These are phyloP conservation scores for Nylanderia fulva DNA, from an alignment of 1,140 invertebrate genomes.

Conservation along the genomic window DNA sequence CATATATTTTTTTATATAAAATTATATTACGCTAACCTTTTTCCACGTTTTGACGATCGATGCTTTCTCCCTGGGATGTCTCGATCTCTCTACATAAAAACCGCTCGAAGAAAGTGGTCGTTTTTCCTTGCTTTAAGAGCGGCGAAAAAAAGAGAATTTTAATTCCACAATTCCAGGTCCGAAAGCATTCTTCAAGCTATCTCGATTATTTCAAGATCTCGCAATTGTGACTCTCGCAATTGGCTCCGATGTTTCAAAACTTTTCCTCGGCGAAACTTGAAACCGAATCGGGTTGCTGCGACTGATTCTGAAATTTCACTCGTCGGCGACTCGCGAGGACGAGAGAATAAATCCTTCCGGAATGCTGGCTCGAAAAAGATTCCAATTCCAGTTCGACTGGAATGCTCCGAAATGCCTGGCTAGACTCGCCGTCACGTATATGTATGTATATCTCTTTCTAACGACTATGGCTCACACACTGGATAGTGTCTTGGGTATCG, in stretches of 20 bases:
- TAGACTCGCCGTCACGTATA: not conserved
- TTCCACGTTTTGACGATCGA: constrained; percentile 20
- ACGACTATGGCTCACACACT: constrained; percentile 82
- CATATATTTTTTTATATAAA: not conserved
- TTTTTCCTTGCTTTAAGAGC: not conserved
- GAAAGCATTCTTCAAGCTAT: not conserved
- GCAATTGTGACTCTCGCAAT: too few species aligned
- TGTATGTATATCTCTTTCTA: constrained; percentile 63
- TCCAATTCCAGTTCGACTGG: not conserved
- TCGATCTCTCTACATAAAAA: constrained; percentile 1
- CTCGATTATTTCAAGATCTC: constrained; percentile 26
- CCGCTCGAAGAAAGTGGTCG: not conserved
- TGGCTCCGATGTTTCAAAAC: too few species aligned
- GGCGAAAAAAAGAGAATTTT: not conserved
- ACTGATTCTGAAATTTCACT: not conserved
- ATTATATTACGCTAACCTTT: constrained; percentile 24
- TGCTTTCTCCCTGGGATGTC: not conserved
- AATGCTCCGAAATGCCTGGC: not conserved
- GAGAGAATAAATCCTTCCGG: not conserved
- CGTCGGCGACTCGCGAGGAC: not conserved
- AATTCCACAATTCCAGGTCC: not conserved
- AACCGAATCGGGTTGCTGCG: not conserved
- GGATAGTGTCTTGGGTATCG: constrained; percentile 81
- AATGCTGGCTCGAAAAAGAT: not conserved
- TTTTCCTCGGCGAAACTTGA: too few species aligned